Evolutionary conservation across 2,113 vertebrate genomes (phyloP), one percentile per base, ranked within the genome.

Genomic region (Orientallactaga bullata): DNA sequence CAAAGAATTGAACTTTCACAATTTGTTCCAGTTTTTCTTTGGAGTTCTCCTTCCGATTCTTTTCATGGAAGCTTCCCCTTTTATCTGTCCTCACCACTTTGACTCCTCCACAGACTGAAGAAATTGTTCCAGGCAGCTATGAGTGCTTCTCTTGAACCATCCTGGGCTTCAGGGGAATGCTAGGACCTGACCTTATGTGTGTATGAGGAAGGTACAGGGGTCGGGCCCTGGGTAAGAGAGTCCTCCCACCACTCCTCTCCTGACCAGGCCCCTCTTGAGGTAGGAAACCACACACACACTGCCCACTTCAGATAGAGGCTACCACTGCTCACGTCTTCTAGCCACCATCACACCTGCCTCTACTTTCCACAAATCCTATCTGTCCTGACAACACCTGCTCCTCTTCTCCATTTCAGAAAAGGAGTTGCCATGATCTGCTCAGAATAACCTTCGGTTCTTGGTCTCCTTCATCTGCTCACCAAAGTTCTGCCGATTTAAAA

Each of bases 381-480:
- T 77, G 73, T 6, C 58, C 69, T 77, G 78, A 23, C 3, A 13
- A 66, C 37, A 32, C 65, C 37, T 82, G 39, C 12, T 30, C 47
- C 68, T 51, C 73, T 10, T 18, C 47, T 30, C 39, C 15, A 5
- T 79, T 65, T 85, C 69, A 83, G 42, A 58, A 84, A 60, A 78
- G 0, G 32, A 16, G 17, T 12, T 47, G 26, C 12, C 1, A 7
- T 20, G 58, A 3, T 3, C 80, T 26, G 3, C 6, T 39, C 63
- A 42, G 51, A 37, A 18, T n/a, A 17, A 24, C 1, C 79, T 39
- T 42, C n/a, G 47, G 60, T 58, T 28, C 77, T 73, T 11, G 6
- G 35, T 42, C 78, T n/a, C 30, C 68, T 74, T 72, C 61, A 3
- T 37, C 20, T 4, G 2, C 74, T 23, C 37, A 15, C 26, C 42